Conservation (phyloP, 2,888 invertebrate genomes). For the Plebejus melissa region DNA sequence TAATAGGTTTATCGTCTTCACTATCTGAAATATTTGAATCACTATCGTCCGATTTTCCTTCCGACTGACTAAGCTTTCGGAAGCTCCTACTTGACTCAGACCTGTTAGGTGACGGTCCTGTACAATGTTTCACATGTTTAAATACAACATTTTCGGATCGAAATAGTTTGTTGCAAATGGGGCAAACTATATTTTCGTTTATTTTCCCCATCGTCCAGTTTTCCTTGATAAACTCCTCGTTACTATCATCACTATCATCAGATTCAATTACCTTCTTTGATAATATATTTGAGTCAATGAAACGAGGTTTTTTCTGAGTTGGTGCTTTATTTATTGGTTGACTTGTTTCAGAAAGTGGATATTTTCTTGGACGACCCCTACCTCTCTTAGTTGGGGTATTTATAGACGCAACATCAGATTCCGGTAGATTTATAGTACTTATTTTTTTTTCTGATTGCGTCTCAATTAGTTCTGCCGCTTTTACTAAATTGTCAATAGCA, state of each 20-base stretch:
- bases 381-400: conserved; percentile 65
- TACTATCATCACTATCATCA: conserved; percentile 43
- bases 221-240: conserved; percentile 57
- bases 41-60: conserved; percentile 50
- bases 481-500: conserved; percentile 70
- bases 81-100: conserved; percentile 63
- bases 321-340: conserved; percentile 46
- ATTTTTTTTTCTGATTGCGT: conserved; percentile 56
- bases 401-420: conserved; percentile 42
- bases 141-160: conserved; percentile 74
- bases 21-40: conserved; percentile 54
- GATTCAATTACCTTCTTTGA: conserved; percentile 51
- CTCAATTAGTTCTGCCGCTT: conserved; percentile 70
- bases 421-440: conserved; percentile 39
- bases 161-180: conserved; percentile 71
- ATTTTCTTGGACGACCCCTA: conserved; percentile 68
- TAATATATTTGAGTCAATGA: conserved; percentile 51
- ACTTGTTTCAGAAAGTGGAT: conserved; percentile 57
- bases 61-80: conserved; percentile 51
- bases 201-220: conserved; percentile 78
- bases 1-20: conserved; percentile 48
- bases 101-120: conserved; percentile 68
- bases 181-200: conserved; percentile 73
- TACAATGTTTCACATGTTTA: conserved; percentile 75
- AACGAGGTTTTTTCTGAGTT: conserved; percentile 60